Evolutionary conservation across 2,888 invertebrate genomes (phyloP).

Genomic region (Stenoptilia bipunctidactyla): DNA sequence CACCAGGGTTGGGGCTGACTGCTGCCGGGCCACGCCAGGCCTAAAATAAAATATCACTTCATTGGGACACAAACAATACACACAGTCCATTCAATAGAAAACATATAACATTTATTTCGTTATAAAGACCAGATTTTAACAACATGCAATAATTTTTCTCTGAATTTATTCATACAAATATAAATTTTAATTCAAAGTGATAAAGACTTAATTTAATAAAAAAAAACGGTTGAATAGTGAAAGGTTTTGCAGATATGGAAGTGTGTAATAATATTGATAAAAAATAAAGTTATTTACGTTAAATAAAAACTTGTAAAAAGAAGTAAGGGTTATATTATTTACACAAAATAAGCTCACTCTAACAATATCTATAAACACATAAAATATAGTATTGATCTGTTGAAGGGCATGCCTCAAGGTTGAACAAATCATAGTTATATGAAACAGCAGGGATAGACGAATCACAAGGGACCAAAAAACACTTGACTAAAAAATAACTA

Average conservation of each 20-base stretch:
- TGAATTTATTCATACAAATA: neutral
- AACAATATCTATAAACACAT: too few relatives aligned
- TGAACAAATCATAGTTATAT: slow-evolving; percentile 23
- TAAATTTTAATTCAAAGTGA: neutral
- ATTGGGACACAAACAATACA: slow-evolving; percentile 47
- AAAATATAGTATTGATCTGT: neutral
- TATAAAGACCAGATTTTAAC: slow-evolving; percentile 1
- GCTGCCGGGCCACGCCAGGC: slow-evolving; percentile 71
- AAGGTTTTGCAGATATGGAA: too few relatives aligned
- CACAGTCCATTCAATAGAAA: slow-evolving; percentile 23
- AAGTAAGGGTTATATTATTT: too few relatives aligned
- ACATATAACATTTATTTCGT: slow-evolving; percentile 11
- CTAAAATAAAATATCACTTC: slow-evolving; percentile 68
- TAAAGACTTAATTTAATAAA: neutral
- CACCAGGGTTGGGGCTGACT: slow-evolving; percentile 70
- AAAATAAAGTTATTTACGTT: too few relatives aligned
- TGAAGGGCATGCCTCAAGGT: slow-evolving; percentile 35
- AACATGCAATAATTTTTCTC: neutral
- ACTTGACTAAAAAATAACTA: slow-evolving; percentile 33
- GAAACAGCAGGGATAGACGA: slow-evolving; percentile 30
- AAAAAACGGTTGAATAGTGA: too few relatives aligned
- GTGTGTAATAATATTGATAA: too few relatives aligned
- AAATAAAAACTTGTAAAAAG: too few relatives aligned
- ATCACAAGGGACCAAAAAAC: slow-evolving; percentile 24
- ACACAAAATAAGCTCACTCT: too few relatives aligned